These are phyloP conservation scores for Stenodema calcarata DNA, from an alignment of 2,888 invertebrate genomes.

Conservation along the genomic window DNA sequence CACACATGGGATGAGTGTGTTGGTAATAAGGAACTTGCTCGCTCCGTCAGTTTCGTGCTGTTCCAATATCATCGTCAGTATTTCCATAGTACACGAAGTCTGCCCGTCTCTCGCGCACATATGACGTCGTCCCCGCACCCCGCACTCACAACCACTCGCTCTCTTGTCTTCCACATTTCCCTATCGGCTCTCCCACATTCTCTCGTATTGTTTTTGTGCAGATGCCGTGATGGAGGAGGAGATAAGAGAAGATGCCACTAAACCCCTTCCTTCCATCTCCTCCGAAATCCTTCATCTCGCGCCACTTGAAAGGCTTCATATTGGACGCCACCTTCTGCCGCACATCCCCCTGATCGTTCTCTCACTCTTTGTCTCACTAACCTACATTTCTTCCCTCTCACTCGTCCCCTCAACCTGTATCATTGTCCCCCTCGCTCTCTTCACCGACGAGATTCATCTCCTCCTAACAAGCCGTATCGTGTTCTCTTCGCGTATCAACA, in stretches of 20 bases:
- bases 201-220: not conserved
- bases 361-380: not conserved
- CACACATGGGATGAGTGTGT: not conserved
- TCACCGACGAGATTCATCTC: not conserved
- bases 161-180: not conserved
- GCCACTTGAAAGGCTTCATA: not conserved
- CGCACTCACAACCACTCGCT: no score
- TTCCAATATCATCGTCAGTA: not conserved
- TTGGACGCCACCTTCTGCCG: not conserved
- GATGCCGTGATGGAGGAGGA: not conserved
- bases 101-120: not conserved
- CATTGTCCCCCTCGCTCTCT: not conserved
- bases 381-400: not conserved
- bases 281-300: not conserved
- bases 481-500: not conserved
- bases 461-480: constrained; percentile 11
- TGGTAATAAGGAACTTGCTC: not conserved
- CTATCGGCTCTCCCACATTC: not conserved
- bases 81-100: not conserved
- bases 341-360: not conserved
- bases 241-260: not conserved
- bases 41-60: not conserved
- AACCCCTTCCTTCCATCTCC: not conserved
- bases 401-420: no score
- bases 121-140: not conserved